These are phyloP conservation scores for Rotaria magnacalcarata DNA, from an alignment of 2,888 invertebrate species.

Conservation along the genomic window DNA sequence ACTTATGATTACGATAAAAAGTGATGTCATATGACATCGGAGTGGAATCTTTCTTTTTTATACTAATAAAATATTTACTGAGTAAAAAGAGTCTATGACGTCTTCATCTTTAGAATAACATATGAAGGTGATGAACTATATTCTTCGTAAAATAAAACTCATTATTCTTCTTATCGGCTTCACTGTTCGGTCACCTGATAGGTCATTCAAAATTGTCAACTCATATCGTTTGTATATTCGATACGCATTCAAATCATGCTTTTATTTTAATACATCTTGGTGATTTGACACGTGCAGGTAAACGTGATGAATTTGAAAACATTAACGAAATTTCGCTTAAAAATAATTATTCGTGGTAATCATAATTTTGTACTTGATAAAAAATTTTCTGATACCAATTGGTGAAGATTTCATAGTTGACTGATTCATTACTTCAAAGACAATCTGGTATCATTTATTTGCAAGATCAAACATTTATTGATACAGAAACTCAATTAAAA, in stretches of 20 bases:
- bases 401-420: not conserved
- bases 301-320: not conserved
- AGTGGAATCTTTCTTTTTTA: no score
- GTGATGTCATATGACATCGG: no score
- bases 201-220: no score
- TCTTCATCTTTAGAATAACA: no score
- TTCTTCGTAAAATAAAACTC: no score
- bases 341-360: constrained; percentile 79
- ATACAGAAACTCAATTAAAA: constrained; percentile 16
- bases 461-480: not conserved
- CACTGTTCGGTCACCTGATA: no score
- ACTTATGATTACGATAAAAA: no score
- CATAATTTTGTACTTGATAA: constrained; percentile 66
- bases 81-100: no score
- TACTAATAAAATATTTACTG: no score
- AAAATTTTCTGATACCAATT: not conserved
- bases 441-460: not conserved
- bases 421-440: not conserved
- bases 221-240: not conserved
- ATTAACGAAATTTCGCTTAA: constrained; percentile 59
- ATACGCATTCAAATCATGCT: not conserved
- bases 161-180: no score
- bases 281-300: not conserved
- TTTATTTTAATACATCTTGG: not conserved
- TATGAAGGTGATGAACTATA: no score